A percentile compares a stretch with the other conserved stretches of the same genome.
Conservation (phyloP, 1,140 invertebrate genomes). For the Drosophila simulans region DNA sequence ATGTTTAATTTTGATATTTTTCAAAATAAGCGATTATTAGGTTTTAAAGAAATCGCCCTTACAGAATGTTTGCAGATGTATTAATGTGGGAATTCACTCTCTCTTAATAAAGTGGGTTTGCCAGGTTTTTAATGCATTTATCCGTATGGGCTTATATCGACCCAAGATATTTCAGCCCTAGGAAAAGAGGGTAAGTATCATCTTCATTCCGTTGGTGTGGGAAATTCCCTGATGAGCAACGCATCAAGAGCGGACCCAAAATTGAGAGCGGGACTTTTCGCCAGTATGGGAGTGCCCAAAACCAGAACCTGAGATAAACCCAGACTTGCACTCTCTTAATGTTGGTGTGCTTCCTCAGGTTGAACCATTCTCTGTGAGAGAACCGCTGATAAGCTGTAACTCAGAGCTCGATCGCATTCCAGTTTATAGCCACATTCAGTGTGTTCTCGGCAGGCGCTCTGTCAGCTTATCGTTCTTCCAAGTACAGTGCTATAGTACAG, state of each 20-base stretch:
- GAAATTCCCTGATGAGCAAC: slow-evolving; percentile 48
- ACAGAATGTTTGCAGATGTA: too few species aligned
- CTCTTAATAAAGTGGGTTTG: too few species aligned
- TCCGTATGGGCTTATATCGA: too few species aligned
- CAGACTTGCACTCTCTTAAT: slow-evolving; percentile 11
- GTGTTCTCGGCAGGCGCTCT: slow-evolving; percentile 36
- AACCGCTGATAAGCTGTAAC: slow-evolving; percentile 57
- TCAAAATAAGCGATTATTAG: too few species aligned
- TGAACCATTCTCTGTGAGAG: slow-evolving; percentile 15
- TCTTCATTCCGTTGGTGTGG: slow-evolving; percentile 44
- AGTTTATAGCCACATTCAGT: slow-evolving; percentile 52
- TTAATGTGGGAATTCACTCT: too few species aligned
- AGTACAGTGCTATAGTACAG: not conserved
- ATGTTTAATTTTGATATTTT: too few species aligned
- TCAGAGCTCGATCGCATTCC: slow-evolving; percentile 14
- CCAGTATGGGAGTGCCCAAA: slow-evolving; percentile 2
- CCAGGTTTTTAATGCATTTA: too few species aligned
- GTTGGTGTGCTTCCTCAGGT: not conserved
- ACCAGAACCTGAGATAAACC: slow-evolving; percentile 15
- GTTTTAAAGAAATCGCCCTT: too few species aligned
- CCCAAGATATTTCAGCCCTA: not conserved
- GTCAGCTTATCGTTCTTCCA: slow-evolving; percentile 18
- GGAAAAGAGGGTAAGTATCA: slow-evolving; percentile 52
- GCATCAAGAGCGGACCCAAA: slow-evolving; percentile 4
- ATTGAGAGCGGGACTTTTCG: not conserved